Base-by-base conservation (phyloP, 2,113 vertebrate species). In the Scomber colias region DNA sequence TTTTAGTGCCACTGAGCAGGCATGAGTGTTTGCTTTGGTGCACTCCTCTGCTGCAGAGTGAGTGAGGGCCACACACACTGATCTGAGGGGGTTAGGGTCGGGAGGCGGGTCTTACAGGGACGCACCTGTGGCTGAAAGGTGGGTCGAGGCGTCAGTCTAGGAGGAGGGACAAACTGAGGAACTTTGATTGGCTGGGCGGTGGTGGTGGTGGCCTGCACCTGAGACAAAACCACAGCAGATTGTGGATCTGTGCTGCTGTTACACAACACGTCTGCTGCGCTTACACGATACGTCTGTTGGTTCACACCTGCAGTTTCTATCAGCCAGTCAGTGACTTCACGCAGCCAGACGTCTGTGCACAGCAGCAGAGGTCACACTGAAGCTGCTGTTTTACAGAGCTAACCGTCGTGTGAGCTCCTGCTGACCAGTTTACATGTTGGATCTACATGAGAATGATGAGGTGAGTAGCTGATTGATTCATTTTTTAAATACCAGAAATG, bases 141-240 rank as follows among this genome's bases (percentile, higher is more conserved):
- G 92, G 97, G 97, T 88, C 97, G 97, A 94, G 97, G 97, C 94
- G 96, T 99, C 93, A 99, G 96, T 96, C 97, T 96, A 93, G 98
- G 97, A 97, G 98, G 98, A 94, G 97, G 97, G 91, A 99, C 98
- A 96, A 99, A 99, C 95, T 99, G 97, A 93, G 97, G 98, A 95
- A 99, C 98, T 98, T 98, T 99, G 95, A 99, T 99, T 94, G 97
- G 97, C 93, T 97, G 97, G 93, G 95, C 93, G 77, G 87, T 81
- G 87, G 90, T 94, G 90, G 93, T 81, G 53, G 97, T 96, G 95
- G 97, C 96, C 95, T 99, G 97, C 94, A 99, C 97, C 97, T 98
- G 97, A 94, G 95, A 94, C 86, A 87, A 95, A 90, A 95, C 92
- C 93, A 95, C 86, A 92, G 86, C 90, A 91, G 77, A 86, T 77